A percentile compares a stretch with the other conserved stretches of the same genome.
Evolutionary conservation across 2,888 invertebrate genomes (phyloP).

Genomic region (Caenorhabditis doughertyi): DNA sequence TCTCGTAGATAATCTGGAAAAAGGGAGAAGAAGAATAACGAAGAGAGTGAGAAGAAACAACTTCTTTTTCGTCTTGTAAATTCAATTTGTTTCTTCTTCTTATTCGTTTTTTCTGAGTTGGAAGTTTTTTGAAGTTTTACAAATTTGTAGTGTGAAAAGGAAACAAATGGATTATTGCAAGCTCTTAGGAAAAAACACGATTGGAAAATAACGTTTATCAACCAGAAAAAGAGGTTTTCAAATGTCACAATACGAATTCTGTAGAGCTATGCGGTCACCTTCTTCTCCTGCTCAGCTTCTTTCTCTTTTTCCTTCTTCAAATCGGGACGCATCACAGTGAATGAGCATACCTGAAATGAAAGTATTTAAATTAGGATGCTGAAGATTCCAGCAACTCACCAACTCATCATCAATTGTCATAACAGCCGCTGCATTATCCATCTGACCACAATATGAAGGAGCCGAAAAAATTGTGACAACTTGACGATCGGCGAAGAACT

Average conservation of each 20-base stretch:
- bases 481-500: slow-evolving; percentile 84
- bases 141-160: neutral
- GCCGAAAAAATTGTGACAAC: slow-evolving; percentile 73
- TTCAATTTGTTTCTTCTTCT: slow-evolving; percentile 27
- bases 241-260: neutral
- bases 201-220: neutral
- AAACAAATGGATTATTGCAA: neutral
- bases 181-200: neutral
- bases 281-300: neutral
- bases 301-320: slow-evolving; percentile 22
- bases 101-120: slow-evolving; percentile 9
- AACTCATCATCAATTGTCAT: slow-evolving; percentile 76
- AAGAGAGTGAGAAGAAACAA: slow-evolving; percentile 19
- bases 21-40: slow-evolving; percentile 24
- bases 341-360: slow-evolving; percentile 34
- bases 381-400: too few relatives aligned
- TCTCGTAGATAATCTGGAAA: slow-evolving; percentile 42
- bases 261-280: neutral
- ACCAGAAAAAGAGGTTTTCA: neutral
- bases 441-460: slow-evolving; percentile 69
- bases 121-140: neutral
- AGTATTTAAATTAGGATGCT: too few relatives aligned
- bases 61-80: slow-evolving; percentile 25
- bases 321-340: slow-evolving; percentile 27
- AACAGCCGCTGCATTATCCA: slow-evolving; percentile 76